Percentiles rank a stretch among this genome's conserved stretches.
Conservation (phyloP, 2,797 vertebrate genomes). For the Pipistrellus kuhlii region DNA sequence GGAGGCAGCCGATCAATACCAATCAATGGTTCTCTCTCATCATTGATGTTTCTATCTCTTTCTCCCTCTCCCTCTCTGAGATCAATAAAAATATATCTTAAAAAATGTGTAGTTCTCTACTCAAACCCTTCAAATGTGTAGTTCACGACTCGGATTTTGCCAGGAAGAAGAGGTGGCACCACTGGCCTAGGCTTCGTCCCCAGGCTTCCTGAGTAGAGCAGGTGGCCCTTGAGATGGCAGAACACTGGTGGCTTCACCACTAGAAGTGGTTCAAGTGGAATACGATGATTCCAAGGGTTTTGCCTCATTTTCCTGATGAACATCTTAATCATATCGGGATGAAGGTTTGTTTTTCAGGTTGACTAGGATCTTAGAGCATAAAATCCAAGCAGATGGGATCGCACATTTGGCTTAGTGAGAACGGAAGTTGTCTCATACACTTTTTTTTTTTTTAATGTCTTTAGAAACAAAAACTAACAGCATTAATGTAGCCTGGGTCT, state of each 20-base stretch:
- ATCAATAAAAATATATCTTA: too few relatives aligned
- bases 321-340: conserved; percentile 37
- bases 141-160: neutral
- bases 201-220: neutral
- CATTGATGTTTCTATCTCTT: too few relatives aligned
- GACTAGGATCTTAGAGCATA: conserved; percentile 60
- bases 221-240: neutral
- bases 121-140: neutral
- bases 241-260: neutral
- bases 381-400: conserved; percentile 73
- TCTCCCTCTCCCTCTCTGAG: too few relatives aligned
- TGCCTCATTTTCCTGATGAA: conserved; percentile 48
- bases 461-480: conserved; percentile 69
- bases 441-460: too few relatives aligned
- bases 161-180: neutral
- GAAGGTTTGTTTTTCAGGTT: conserved; percentile 64
- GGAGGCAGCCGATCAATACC: too few relatives aligned
- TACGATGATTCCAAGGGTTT: neutral
- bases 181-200: neutral
- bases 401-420: conserved; percentile 72
- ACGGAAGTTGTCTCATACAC: conserved; percentile 49
- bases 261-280: neutral
- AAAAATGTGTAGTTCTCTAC: neutral
- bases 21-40: too few relatives aligned
- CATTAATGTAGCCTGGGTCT: neutral